Evolutionary conservation across 1,140 invertebrate species (phyloP).

Genomic region (Drosophila busckii): DNA sequence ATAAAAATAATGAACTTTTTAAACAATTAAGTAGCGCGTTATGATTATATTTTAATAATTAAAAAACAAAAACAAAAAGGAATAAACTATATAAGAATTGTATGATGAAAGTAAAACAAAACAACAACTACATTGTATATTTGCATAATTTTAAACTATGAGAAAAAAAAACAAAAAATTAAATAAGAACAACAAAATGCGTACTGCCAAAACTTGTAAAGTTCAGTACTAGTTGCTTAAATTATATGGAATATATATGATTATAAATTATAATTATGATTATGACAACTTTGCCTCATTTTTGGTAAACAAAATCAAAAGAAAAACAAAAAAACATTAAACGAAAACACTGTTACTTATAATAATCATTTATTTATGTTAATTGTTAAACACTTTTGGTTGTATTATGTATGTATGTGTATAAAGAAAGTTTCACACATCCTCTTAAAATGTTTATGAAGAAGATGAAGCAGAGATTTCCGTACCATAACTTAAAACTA

Average conservation of each 20-base stretch:
- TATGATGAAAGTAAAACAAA: slow-evolving; percentile 14
- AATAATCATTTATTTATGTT: slow-evolving; percentile 42
- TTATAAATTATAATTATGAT: slow-evolving; percentile 27
- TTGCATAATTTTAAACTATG: slow-evolving; percentile 67
- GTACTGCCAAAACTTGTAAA: slow-evolving; percentile 78
- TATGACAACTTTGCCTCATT: slow-evolving; percentile 53
- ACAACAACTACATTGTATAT: slow-evolving; percentile 63
- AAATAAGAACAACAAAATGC: slow-evolving; percentile 45
- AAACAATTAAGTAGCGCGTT: slow-evolving; percentile 74
- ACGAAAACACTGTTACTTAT: slow-evolving; percentile 46
- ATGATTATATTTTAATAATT: slow-evolving; percentile 64
- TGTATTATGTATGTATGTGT: slow-evolving; percentile 68
- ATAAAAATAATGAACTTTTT: slow-evolving; percentile 60
- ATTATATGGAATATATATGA: slow-evolving; percentile 3
- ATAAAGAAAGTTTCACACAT: no score
- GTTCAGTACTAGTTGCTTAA: slow-evolving; percentile 73
- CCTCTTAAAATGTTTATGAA: no score
- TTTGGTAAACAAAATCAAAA: slow-evolving; percentile 59
- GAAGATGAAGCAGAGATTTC: no score
- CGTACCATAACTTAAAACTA: slow-evolving; percentile 13
- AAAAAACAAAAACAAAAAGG: slow-evolving; percentile 33
- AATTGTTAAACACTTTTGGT: slow-evolving; percentile 48
- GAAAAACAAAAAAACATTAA: slow-evolving; percentile 24
- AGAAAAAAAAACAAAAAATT: slow-evolving; percentile 17
- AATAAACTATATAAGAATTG: slow-evolving; percentile 38